Evolutionary conservation across 35 echinoderm and acorn worm species (phyloP).

Genomic region (Lytechinus pictus): DNA sequence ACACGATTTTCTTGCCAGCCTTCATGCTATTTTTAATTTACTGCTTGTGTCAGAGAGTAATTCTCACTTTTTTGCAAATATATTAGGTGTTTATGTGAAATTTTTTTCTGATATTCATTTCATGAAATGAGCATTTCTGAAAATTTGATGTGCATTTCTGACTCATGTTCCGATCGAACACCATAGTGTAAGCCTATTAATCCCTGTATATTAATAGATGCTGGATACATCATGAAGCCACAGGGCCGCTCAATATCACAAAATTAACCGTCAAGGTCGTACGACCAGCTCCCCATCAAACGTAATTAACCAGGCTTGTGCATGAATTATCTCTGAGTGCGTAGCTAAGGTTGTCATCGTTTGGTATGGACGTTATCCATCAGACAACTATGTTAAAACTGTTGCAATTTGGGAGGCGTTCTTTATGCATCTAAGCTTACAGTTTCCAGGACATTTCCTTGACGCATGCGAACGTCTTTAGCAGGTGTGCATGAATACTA

Average conservation of each 20-base stretch:
- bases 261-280: neutral
- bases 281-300: neutral
- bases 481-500: neutral
- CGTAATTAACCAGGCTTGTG: neutral
- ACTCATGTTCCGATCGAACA: neutral
- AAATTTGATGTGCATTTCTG: neutral
- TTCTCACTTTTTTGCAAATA: too few species aligned
- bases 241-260: neutral
- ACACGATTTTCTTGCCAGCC: too few species aligned
- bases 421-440: neutral
- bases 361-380: neutral
- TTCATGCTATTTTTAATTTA: too few species aligned
- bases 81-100: too few species aligned
- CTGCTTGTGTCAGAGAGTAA: too few species aligned
- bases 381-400: neutral
- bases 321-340: neutral
- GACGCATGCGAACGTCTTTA: neutral
- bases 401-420: neutral
- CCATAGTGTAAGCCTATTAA: neutral
- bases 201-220: neutral
- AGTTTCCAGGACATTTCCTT: neutral
- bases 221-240: neutral
- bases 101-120: too few species aligned
- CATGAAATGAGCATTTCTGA: neutral
- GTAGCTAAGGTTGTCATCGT: neutral